Conservation (phyloP, 2,888 invertebrate species). For the Drosophila subquinaria region DNA sequence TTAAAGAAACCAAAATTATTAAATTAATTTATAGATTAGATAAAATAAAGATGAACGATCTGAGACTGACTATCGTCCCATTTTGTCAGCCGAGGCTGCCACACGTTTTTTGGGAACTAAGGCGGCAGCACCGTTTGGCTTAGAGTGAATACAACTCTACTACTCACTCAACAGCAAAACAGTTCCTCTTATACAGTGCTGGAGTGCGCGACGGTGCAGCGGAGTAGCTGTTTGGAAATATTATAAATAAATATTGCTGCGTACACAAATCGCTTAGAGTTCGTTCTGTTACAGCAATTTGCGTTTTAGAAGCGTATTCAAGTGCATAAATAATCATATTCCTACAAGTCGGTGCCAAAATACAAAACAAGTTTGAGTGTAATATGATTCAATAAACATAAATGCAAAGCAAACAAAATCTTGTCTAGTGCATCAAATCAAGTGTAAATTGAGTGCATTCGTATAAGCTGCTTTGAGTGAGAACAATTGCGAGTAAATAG, state of each 20-base stretch:
- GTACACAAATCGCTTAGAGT: conserved; percentile 16
- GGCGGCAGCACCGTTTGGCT: too few relatives aligned
- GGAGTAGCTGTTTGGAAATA: not conserved
- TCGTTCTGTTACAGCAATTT: conserved; percentile 10
- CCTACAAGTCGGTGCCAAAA: conserved; percentile 43
- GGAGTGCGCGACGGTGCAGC: conserved; percentile 17
- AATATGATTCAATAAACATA: not conserved
- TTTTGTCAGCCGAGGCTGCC: too few relatives aligned
- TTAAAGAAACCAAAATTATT: too few relatives aligned
- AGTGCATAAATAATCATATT: conserved; percentile 5
- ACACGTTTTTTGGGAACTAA: too few relatives aligned
- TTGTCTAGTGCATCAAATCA: conserved; percentile 22
- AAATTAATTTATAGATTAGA: too few relatives aligned
- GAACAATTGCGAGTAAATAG: conserved; percentile 9
- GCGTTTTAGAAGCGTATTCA: conserved; percentile 12
- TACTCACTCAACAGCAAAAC: not conserved
- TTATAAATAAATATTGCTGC: conserved; percentile 24
- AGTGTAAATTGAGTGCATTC: conserved; percentile 56
- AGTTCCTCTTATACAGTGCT: conserved; percentile 32
- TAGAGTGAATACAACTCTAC: too few relatives aligned
- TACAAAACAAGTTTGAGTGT: conserved; percentile 23
- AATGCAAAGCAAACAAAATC: conserved; percentile 18
- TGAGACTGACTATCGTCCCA: too few relatives aligned
- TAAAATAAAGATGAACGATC: too few relatives aligned
- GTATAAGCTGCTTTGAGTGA: conserved; percentile 24